Percentiles rank a stretch among this genome's conserved stretches.
Conservation (phyloP, 2,888 invertebrate genomes). For the Pollenia angustigena region DNA sequence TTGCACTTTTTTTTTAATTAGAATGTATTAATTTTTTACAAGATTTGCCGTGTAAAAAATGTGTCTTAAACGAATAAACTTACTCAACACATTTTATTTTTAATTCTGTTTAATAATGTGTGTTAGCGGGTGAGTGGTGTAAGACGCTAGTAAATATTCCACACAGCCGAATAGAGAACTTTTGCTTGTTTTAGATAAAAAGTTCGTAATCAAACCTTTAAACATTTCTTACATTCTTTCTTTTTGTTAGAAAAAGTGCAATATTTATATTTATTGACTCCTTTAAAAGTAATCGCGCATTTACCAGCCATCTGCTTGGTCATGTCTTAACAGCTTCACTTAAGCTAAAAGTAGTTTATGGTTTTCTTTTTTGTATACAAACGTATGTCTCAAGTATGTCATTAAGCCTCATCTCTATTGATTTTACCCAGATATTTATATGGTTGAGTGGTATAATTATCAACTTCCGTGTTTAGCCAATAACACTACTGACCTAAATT, state of each 20-base stretch:
- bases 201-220: background rate
- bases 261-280: background rate
- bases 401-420: slow-evolving; percentile 70
- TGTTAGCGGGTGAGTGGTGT: too few relatives aligned
- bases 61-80: too few relatives aligned
- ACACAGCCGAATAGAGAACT: too few relatives aligned
- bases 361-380: slow-evolving; percentile 1
- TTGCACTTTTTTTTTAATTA: too few relatives aligned
- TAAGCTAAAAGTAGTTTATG: slow-evolving; percentile 38
- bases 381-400: slow-evolving; percentile 42
- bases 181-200: too few relatives aligned
- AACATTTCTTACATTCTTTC: too few relatives aligned
- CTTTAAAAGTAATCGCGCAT: slow-evolving; percentile 42
- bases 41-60: too few relatives aligned
- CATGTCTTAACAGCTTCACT: slow-evolving; percentile 50
- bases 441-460: slow-evolving; percentile 71
- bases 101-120: too few relatives aligned
- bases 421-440: slow-evolving; percentile 68
- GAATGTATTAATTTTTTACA: too few relatives aligned
- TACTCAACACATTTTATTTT: too few relatives aligned
- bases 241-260: too few relatives aligned
- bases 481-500: slow-evolving; percentile 70
- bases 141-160: too few relatives aligned
- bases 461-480: slow-evolving; percentile 72
- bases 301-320: slow-evolving; percentile 47